Base-by-base conservation (phyloP, 2,113 vertebrate species). In the Varanus salvator region DNA sequence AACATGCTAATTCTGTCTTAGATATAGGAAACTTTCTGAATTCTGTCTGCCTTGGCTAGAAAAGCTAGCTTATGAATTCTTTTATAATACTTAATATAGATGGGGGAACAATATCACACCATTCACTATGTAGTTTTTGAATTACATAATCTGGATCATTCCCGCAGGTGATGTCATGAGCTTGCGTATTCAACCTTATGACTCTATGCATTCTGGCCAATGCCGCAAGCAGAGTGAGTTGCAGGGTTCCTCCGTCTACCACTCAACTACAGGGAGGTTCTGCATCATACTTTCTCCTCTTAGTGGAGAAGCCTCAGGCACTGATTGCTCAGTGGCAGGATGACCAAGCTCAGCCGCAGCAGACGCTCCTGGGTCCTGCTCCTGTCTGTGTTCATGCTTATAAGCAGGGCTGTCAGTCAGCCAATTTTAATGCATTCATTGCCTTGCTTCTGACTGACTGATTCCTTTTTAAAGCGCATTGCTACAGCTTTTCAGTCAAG, bases 11-110 rank as follows among this genome's bases (percentile, higher is more conserved):
- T 78, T 8, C 81, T 92, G 0, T 54, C 80, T 89, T 52, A 17
- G 0, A 8, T 31, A n/a, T 91, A 85, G 86, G 92, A 94, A 87
- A 76, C 85, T 44, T 74, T 91, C 85, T 89, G 84, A 76, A 90
- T 94, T 85, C 87, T 92, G 87, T 91, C 60, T 80, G 72, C 72
- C 89, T 88, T 91, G 87, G 64, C 1, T 0, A 91, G 91, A 54
- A 93, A 74, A 84, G 6, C 54, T 86, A 52, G 68, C 0, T 0
- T 64, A 27, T 0, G 0, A 21, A 3, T 34, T 54, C 0, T 0
- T 86, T 48, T 66, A 4, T 31, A 60, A 52, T 87, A 89, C 84
- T 0, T 11, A 15, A 0, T 85, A 80, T 0, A 0, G 11, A 52
- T 38, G 6, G 72, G 69, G 54, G 80, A 76, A 4, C 88, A 23